These are phyloP conservation scores for Dromius quadrimaculatus DNA, from an alignment of 2,888 invertebrate genomes.

Conservation along the genomic window DNA sequence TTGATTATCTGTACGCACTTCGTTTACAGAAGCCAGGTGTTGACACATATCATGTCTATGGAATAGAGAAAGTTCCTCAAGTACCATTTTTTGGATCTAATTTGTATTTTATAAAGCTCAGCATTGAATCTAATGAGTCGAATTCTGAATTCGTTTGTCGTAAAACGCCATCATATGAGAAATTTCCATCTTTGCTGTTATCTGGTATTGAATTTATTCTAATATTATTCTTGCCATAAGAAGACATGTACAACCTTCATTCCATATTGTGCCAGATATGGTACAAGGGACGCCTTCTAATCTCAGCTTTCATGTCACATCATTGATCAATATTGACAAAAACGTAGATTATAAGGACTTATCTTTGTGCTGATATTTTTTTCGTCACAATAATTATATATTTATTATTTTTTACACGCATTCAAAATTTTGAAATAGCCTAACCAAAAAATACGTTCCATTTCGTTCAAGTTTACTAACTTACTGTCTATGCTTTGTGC, in stretches of 20 bases:
- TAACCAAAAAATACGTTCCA: too few species aligned
- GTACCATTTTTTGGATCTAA: constrained; percentile 53
- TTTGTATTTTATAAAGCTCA: constrained; percentile 53
- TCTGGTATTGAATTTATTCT: background rate
- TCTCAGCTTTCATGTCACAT: background rate
- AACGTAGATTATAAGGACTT: background rate
- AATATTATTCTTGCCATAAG: background rate
- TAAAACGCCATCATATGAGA: background rate
- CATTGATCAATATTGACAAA: background rate
- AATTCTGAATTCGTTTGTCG: background rate
- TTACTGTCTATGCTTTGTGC: too few species aligned
- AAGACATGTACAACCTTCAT: background rate
- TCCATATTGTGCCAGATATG: too few species aligned
- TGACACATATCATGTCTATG: constrained; percentile 49
- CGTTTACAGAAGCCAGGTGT: constrained; percentile 47
- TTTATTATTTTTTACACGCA: background rate
- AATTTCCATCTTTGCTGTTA: too few species aligned
- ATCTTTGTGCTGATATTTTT: background rate
- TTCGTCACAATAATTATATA: background rate
- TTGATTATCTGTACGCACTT: constrained; percentile 1
- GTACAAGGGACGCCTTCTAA: background rate
- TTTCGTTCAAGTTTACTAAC: too few species aligned
- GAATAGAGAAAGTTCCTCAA: constrained; percentile 51
- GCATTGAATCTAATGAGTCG: constrained; percentile 53
- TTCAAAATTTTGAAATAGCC: too few species aligned